These are phyloP conservation scores for Pristionchus maxplancki DNA, from an alignment of 2,888 invertebrate species.

Conservation along the genomic window DNA sequence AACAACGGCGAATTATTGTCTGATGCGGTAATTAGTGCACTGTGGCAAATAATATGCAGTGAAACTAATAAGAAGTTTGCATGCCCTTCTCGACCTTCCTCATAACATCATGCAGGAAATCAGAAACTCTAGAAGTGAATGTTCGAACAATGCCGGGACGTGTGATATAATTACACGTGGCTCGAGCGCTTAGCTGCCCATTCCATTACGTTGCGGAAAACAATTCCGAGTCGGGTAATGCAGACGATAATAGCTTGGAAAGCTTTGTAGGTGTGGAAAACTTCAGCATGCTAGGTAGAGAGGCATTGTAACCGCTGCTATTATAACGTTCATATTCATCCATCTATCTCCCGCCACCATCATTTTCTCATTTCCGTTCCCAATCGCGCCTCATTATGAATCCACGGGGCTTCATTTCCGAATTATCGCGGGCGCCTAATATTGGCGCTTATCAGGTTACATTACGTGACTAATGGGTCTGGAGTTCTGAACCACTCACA, in stretches of 20 bases:
- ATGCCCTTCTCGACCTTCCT: background rate
- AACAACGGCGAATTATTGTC: background rate
- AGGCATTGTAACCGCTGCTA: too few species aligned
- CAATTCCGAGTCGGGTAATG: background rate
- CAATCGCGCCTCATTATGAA: background rate
- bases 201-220: background rate
- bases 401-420: background rate
- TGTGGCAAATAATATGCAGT: background rate
- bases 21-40: background rate
- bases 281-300: background rate
- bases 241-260: background rate
- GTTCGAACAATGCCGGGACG: background rate
- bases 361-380: slow-evolving; percentile 19
- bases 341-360: background rate
- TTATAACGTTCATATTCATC: background rate
- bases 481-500: background rate
- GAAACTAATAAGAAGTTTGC: background rate
- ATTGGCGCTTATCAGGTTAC: background rate
- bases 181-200: background rate
- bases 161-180: background rate
- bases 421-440: slow-evolving; percentile 20
- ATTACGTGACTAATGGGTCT: slow-evolving; percentile 15
- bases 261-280: background rate
- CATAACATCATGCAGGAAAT: background rate
- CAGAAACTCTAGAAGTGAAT: background rate